Evolutionary conservation across 2,113 vertebrate species (phyloP), one percentile per base, ranked within the genome.

Genomic region (Cettia cetti): DNA sequence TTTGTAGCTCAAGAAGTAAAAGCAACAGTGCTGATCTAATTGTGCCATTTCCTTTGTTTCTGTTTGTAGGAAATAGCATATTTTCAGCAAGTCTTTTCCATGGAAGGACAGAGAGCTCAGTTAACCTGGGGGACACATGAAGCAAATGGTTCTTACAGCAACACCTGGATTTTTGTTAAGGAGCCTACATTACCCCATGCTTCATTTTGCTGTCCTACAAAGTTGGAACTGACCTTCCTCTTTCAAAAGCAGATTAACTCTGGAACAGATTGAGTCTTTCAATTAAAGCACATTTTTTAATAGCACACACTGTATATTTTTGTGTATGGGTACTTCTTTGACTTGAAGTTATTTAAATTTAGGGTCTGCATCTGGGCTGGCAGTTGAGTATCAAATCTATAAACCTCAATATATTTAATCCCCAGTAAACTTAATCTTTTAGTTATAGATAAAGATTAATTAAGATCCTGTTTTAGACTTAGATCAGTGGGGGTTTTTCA

Each of bases 201-300:
- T 69, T 45, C 3, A 2, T 53, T 77, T 54, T 74, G 35, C 82
- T 71, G 42, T 69, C 59, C 68, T 44, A 13, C 31, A 81, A 52
- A 74, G 15, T 23, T 40, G 9, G 15, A 76, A 76, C 44, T 59
- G 66, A 45, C 17, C 42, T 85, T 60, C 30, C 57, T 64, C 45
- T 70, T 82, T 40, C 20, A 91, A 91, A 93, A 93, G 64, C 79
- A 86, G 60, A 90, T 87, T 93, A 83, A 31, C n/a, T 64, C 68
- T 5, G 59, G 66, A 47, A 80, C 78, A 89, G 54, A 82, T 2
- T 26, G 85, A 92, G 44, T 93, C 66, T 69, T 85, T 80, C 82
- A 78, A 54, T 61, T 70, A 92, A 90, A 77, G 64, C 63, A n/a
- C 54, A 47, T 54, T 94, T 94, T 91, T 78, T 80, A 78, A 80